Conservation (phyloP, 2,797 vertebrate species). For the Urosaurus nigricauda region DNA sequence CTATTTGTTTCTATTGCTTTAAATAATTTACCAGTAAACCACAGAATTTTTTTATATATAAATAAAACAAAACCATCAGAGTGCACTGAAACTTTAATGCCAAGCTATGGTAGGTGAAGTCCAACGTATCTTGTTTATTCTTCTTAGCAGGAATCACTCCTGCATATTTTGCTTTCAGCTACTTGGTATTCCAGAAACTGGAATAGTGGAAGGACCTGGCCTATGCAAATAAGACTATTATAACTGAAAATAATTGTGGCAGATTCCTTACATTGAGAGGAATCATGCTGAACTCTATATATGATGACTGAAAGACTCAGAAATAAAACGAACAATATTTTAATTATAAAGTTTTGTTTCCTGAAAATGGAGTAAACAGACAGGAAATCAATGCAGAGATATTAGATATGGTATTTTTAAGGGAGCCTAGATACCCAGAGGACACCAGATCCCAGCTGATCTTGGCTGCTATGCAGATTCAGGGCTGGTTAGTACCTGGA, state of each 20-base stretch:
- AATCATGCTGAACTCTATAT: background rate
- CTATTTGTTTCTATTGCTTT: constrained; percentile 69
- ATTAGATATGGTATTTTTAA: background rate
- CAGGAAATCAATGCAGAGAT: background rate
- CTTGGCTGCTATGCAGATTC: too few relatives aligned
- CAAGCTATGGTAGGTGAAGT: constrained; percentile 34
- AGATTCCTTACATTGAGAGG: background rate
- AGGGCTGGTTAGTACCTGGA: too few relatives aligned
- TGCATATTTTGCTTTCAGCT: constrained; percentile 33
- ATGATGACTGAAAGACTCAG: background rate
- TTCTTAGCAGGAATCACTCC: constrained; percentile 47
- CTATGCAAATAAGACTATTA: constrained; percentile 12
- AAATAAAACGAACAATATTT: background rate
- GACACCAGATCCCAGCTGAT: too few relatives aligned
- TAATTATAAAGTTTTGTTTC: background rate
- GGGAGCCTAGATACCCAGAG: too few relatives aligned
- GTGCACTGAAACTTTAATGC: constrained; percentile 67
- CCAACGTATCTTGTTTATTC: constrained; percentile 49
- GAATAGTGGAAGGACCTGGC: background rate
- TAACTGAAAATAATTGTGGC: background rate
- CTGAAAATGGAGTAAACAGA: background rate
- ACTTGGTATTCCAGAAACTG: constrained; percentile 40
- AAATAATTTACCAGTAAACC: constrained; percentile 66
- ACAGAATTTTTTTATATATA: constrained; percentile 67
- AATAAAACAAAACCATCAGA: constrained; percentile 70